Conservation (phyloP, 2,888 invertebrate genomes). For the Caenorhabditis drosophilae region DNA sequence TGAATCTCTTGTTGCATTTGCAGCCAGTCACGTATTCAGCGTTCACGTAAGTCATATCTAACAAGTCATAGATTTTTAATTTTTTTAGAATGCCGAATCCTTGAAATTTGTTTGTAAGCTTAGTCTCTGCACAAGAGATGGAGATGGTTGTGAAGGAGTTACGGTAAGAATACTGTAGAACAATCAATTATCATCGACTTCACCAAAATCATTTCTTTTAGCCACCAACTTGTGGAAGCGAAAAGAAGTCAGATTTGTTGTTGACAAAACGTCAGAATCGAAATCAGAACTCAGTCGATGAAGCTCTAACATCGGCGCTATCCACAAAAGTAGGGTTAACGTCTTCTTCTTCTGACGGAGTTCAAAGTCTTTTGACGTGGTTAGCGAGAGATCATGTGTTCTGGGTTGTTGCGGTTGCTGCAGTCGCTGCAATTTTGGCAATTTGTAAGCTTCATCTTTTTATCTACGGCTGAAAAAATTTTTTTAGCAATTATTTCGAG, state of each 20-base stretch:
- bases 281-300: slow-evolving; percentile 20
- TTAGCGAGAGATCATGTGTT: slow-evolving; percentile 11
- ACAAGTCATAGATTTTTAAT: not conserved
- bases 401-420: slow-evolving; percentile 20
- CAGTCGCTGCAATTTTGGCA: slow-evolving; percentile 12
- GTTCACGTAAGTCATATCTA: slow-evolving; percentile 14
- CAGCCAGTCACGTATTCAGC: slow-evolving; percentile 58
- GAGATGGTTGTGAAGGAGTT: slow-evolving; percentile 64
- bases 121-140: slow-evolving; percentile 61
- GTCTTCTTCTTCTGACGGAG: not conserved
- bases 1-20: slow-evolving; percentile 58
- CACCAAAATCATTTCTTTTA: no score
- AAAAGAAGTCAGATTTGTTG: slow-evolving; percentile 40
- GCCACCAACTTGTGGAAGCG: slow-evolving; percentile 45
- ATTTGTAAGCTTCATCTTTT: slow-evolving; percentile 15
- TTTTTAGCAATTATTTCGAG: slow-evolving; percentile 15
- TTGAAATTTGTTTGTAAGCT: slow-evolving; percentile 52
- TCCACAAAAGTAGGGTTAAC: slow-evolving; percentile 34
- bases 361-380: slow-evolving; percentile 10
- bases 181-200: not conserved
- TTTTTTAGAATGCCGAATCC: slow-evolving; percentile 54
- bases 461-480: no score
- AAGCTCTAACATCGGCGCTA: slow-evolving; percentile 44
- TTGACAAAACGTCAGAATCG: slow-evolving; percentile 29
- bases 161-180: slow-evolving; percentile 42